Base-by-base conservation (phyloP, 2,888 invertebrate genomes). In the Xestia rhomboidea region DNA sequence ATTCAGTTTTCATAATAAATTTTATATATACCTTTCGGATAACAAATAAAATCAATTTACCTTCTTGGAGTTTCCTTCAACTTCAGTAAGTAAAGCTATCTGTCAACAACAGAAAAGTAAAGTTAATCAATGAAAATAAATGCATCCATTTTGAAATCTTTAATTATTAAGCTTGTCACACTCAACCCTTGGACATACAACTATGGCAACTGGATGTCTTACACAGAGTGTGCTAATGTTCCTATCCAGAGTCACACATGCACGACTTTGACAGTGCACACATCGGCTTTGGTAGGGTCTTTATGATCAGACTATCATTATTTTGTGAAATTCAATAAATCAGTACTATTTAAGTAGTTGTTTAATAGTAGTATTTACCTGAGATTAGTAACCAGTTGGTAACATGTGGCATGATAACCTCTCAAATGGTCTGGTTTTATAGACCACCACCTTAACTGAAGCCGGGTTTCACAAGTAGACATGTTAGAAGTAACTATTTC, bases 221-320 rank as follows among this genome's bases (percentile, higher is more conserved):
- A 96, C 96, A 96, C 96, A 83, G 95, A 95, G 94, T 94, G 95
- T 94, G 90, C 69, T 94, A 91, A 93, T 96, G 95, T 96, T 95
- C 96, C 96, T 96, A 95, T 83, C 95, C 96, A 96, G 95, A 96
- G 96, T 96, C 96, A 95, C 89, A 90, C 89, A 93, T 93, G 94
- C 88, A 92, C 93, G 88, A 86, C 88, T 83, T 83, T 84, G 69
- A 86, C 91, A 89, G 90, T 90, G 84, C 95, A 95, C 90, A 93
- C 95, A 96, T 95, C 96, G 96, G 96, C 96, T 96, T 96, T 95
- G 96, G 96, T 95, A 96, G 96, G 96, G 96, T 96, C 8, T 5
- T 66, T 6, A n/a, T 73, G 6, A 44, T 73, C 21, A 73, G 44
- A 73, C 11, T 4, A 57, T 73, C 2, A 27, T 27, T 7, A 27